phyloP scores from a whole-genome alignment of 2,888 invertebrate species.

The Scaptomyza caliginosa region DNA sequence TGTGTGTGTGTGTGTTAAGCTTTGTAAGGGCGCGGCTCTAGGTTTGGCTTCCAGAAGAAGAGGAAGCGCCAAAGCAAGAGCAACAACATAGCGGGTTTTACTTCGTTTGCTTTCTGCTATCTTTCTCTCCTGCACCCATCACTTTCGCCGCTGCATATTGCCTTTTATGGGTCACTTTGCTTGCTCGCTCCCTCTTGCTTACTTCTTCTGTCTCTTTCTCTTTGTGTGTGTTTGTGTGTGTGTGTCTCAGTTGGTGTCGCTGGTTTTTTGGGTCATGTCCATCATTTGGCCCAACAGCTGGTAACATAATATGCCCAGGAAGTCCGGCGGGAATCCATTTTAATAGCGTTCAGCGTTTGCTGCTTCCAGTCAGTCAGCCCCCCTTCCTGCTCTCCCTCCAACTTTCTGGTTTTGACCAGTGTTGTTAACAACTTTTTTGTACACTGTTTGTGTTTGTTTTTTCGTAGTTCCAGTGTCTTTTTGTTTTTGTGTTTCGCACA shows the following conservation, averaged over 20 bases:
- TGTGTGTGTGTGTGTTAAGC: constrained; percentile 14
- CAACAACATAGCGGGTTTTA: constrained; percentile 15
- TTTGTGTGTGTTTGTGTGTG: background rate
- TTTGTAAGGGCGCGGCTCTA: constrained; percentile 53
- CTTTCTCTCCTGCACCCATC: constrained; percentile 36
- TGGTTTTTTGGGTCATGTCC: constrained; percentile 73
- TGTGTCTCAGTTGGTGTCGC: constrained; percentile 20
- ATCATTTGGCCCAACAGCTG: constrained; percentile 64
- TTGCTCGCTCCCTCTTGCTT: background rate
- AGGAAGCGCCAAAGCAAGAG: constrained; percentile 18
- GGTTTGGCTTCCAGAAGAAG: constrained; percentile 52
- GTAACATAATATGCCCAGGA: constrained; percentile 75
- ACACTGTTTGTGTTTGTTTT: constrained; percentile 32
- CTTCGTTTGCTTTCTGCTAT: constrained; percentile 31
- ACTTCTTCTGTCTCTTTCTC: background rate
- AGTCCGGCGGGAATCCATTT: constrained; percentile 80
- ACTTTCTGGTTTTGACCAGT: constrained; percentile 30
- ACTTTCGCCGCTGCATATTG: constrained; percentile 71
- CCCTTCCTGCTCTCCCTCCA: too few relatives aligned
- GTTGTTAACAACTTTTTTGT: constrained; percentile 53
- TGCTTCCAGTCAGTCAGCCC: background rate
- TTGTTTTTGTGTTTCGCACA: constrained; percentile 63
- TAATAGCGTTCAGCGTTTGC: constrained; percentile 62
- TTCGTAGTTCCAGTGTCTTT: constrained; percentile 36
- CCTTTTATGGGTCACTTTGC: constrained; percentile 64